Conservation (phyloP, 2,888 invertebrate genomes). For the Thereva unica region DNA sequence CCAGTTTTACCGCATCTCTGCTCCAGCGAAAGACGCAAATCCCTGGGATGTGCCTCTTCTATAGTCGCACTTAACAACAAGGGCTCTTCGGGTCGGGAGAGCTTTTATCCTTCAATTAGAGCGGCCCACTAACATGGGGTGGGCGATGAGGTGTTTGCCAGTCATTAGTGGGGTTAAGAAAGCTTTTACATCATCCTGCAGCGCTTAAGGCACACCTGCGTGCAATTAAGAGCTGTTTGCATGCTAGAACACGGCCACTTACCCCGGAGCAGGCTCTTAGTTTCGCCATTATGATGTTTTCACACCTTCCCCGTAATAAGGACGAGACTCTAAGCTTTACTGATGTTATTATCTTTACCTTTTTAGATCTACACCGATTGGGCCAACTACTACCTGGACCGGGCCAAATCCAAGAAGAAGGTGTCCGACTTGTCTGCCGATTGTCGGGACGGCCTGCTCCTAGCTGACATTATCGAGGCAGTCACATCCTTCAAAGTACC, state of each 20-base stretch:
- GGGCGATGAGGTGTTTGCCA: neutral
- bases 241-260: too few relatives aligned
- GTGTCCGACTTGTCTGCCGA: constrained; percentile 86
- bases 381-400: constrained; percentile 97
- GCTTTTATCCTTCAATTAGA: constrained; percentile 25
- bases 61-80: neutral
- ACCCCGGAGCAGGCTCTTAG: too few relatives aligned
- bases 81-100: neutral
- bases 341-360: constrained; percentile 31
- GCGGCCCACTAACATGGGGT: neutral
- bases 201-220: too few relatives aligned
- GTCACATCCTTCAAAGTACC: constrained; percentile 81
- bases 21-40: constrained; percentile 20
- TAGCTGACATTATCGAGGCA: constrained; percentile 93
- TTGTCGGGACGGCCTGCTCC: constrained; percentile 87
- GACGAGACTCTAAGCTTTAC: constrained; percentile 21
- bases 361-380: constrained; percentile 96
- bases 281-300: too few relatives aligned
- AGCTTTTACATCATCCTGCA: constrained; percentile 1
- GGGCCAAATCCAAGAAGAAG: constrained; percentile 82
- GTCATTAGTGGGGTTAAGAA: neutral
- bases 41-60: constrained; percentile 21
- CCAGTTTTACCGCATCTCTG: neutral
- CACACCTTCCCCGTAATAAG: too few relatives aligned
- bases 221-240: too few relatives aligned